A percentile compares a stretch with the other conserved stretches of the same genome.
Evolutionary conservation across 2,113 vertebrate genomes (phyloP).

Genomic region (Vulpes vulpes): DNA sequence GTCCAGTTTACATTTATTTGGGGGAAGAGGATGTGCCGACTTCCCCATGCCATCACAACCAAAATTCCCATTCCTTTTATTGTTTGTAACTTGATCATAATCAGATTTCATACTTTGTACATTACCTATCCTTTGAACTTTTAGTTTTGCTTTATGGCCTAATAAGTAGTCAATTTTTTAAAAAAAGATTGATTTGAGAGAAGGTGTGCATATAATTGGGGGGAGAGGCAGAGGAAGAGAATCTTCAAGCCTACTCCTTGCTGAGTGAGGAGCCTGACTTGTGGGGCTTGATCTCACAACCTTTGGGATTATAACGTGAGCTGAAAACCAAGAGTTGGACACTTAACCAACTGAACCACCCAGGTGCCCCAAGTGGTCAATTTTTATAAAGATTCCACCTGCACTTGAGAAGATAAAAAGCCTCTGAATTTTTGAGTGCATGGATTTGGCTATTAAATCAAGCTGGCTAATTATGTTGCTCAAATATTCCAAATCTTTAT

Average conservation of each 20-base stretch:
- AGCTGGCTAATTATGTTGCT: not conserved
- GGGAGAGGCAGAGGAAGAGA: not conserved
- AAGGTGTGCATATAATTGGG: not conserved
- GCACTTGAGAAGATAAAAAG: not conserved
- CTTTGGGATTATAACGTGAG: not conserved
- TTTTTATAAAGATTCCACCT: not conserved
- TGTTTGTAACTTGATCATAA: not conserved
- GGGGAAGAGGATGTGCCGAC: not conserved
- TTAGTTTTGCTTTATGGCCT: not conserved
- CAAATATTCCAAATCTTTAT: not conserved
- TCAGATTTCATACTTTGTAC: not conserved
- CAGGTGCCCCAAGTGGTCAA: not conserved
- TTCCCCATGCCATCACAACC: not conserved
- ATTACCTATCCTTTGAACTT: not conserved
- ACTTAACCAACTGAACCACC: not conserved
- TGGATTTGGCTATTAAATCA: constrained; percentile 12
- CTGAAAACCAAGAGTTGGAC: not conserved
- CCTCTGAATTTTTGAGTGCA: not conserved
- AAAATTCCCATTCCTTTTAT: not conserved
- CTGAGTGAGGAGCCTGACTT: not conserved
- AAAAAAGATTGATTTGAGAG: not conserved
- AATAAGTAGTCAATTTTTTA: not conserved
- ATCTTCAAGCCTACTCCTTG: not conserved
- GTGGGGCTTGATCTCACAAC: not conserved
- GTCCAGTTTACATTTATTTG: not conserved